phyloP scores from a whole-genome alignment of 2,888 invertebrate species.

The Masnerella sp. region DNA sequence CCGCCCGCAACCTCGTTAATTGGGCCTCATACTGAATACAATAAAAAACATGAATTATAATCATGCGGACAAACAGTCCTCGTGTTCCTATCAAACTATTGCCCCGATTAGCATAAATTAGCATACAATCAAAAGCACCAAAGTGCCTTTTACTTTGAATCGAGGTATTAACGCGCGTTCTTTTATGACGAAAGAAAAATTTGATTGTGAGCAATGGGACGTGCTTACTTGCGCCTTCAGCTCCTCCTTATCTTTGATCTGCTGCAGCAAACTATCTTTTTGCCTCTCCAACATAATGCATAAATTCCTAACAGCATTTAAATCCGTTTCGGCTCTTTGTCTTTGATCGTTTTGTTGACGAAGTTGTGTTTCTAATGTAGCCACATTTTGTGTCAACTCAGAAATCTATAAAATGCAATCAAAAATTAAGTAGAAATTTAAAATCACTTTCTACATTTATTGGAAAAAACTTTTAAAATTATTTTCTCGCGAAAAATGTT shows the following conservation, averaged over 20 bases:
- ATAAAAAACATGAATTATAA: slow-evolving; percentile 36
- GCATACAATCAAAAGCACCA: slow-evolving; percentile 9
- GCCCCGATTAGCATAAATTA: slow-evolving; percentile 20
- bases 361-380: slow-evolving; percentile 83
- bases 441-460: too few relatives aligned
- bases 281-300: slow-evolving; percentile 81
- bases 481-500: too few relatives aligned
- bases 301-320: slow-evolving; percentile 81
- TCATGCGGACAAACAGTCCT: too few relatives aligned
- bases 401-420: slow-evolving; percentile 74
- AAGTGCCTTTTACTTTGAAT: background rate
- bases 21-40: slow-evolving; percentile 78
- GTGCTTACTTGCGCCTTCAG: slow-evolving; percentile 75
- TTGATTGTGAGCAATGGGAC: background rate
- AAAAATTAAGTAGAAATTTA: background rate
- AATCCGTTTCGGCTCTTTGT: slow-evolving; percentile 81
- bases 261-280: slow-evolving; percentile 82
- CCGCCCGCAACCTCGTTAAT: slow-evolving; percentile 78
- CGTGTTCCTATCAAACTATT: too few relatives aligned
- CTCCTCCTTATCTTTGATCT: slow-evolving; percentile 79
- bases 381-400: slow-evolving; percentile 78
- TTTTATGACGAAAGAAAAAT: too few relatives aligned
- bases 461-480: too few relatives aligned
- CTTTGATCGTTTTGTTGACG: slow-evolving; percentile 81
- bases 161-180: background rate